Conservation (phyloP, 2,888 invertebrate species). For the Proisotoma minuta region DNA sequence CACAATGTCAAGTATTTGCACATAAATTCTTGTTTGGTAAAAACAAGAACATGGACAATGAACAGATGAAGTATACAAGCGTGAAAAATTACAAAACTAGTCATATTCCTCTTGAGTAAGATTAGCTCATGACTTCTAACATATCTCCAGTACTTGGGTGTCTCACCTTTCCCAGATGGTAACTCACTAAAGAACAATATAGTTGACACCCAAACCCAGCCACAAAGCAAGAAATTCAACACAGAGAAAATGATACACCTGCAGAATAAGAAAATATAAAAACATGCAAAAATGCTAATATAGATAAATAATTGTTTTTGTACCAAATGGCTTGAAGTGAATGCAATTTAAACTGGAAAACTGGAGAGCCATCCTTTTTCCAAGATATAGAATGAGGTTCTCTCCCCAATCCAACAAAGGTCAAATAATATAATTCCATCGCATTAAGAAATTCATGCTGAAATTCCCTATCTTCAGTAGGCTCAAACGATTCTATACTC, state of each 20-base stretch:
- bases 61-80: neutral
- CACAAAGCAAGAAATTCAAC: neutral
- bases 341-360: neutral
- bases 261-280: too few relatives aligned
- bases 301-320: neutral
- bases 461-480: neutral
- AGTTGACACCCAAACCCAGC: neutral
- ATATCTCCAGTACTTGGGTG: neutral
- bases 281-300: too few relatives aligned
- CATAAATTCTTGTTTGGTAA: neutral
- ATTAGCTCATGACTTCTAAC: neutral
- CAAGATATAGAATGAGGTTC: neutral
- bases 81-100: neutral
- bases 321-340: neutral
- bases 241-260: neutral
- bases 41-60: neutral
- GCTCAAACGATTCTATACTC: conserved; percentile 8
- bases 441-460: neutral
- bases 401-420: neutral
- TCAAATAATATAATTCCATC: neutral
- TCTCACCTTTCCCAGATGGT: neutral
- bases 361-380: neutral
- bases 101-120: neutral
- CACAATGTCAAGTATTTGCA: neutral
- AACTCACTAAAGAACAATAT: neutral